Evolutionary conservation across 2,113 vertebrate species (phyloP).

Genomic region (Microcebus tavaratra): DNA sequence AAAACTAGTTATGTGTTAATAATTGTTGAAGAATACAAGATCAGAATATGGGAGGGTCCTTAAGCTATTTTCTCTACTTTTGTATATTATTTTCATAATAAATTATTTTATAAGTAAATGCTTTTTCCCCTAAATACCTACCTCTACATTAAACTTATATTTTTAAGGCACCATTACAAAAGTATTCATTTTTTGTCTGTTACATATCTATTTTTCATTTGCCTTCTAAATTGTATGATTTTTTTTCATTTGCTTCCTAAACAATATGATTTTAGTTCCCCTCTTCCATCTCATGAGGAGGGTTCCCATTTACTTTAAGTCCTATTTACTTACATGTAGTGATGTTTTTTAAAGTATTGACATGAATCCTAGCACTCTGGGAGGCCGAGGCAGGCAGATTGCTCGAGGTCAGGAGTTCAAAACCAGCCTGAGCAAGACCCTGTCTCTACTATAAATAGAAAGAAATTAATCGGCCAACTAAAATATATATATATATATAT

Average conservation of each 20-base stretch:
- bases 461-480: no score
- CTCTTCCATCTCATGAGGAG: not conserved
- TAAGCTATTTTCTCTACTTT: not conserved
- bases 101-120: not conserved
- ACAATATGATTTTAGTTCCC: not conserved
- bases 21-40: not conserved
- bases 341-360: not conserved
- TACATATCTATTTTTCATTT: constrained; percentile 10
- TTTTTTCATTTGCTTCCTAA: not conserved
- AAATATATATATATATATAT: no score
- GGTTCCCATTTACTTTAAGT: not conserved
- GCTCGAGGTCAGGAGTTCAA: no score
- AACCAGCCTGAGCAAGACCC: no score
- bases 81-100: not conserved
- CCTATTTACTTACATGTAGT: not conserved
- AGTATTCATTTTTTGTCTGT: not conserved
- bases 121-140: not conserved
- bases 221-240: not conserved
- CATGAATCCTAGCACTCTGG: no score
- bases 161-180: not conserved
- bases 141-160: not conserved
- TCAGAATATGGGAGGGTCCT: not conserved
- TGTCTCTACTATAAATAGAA: no score
- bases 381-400: no score
- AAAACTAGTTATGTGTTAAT: not conserved